Conservation (phyloP, 2,888 invertebrate genomes). For the Drosophila lacicola region DNA sequence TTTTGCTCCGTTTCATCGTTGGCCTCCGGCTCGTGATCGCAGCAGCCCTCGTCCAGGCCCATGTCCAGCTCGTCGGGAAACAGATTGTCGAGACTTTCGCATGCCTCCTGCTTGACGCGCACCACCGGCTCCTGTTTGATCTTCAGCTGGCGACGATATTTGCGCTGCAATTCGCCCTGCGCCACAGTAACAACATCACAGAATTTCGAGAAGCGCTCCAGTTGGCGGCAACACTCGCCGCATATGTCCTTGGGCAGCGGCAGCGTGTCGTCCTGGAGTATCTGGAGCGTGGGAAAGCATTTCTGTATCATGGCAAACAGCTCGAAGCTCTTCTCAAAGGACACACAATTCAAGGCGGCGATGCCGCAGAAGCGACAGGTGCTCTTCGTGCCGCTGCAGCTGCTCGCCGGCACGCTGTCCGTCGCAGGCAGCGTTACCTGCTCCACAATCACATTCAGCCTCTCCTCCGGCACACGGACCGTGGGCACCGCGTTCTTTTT, state of each 20-base stretch:
- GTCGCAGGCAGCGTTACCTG: slow-evolving; percentile 37
- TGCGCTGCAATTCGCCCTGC: slow-evolving; percentile 80
- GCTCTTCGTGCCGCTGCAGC: slow-evolving; percentile 45
- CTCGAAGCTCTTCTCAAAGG: slow-evolving; percentile 83
- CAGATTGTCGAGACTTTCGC: slow-evolving; percentile 81
- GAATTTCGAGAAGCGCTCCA: slow-evolving; percentile 82
- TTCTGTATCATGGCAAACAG: slow-evolving; percentile 84
- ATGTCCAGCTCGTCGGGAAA: slow-evolving; percentile 77
- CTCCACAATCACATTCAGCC: slow-evolving; percentile 34
- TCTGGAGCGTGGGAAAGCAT: slow-evolving; percentile 84
- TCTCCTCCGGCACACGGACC: slow-evolving; percentile 35
- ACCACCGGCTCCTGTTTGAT: slow-evolving; percentile 85
- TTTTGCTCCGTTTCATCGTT: slow-evolving; percentile 82
- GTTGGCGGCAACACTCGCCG: slow-evolving; percentile 72
- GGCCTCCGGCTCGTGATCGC: slow-evolving; percentile 66
- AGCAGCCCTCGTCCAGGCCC: slow-evolving; percentile 69
- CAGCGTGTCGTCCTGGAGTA: slow-evolving; percentile 82
- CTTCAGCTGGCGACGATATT: slow-evolving; percentile 81
- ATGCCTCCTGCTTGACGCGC: slow-evolving; percentile 84
- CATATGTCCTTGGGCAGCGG: slow-evolving; percentile 83
- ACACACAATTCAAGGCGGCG: slow-evolving; percentile 70
- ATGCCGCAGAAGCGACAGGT: slow-evolving; percentile 83
- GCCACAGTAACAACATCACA: slow-evolving; percentile 83
- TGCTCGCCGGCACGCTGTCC: slow-evolving; percentile 1
- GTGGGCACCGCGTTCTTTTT: slow-evolving; percentile 83